Conservation (phyloP, 2,113 vertebrate genomes). For the Leuciscus idus region DNA sequence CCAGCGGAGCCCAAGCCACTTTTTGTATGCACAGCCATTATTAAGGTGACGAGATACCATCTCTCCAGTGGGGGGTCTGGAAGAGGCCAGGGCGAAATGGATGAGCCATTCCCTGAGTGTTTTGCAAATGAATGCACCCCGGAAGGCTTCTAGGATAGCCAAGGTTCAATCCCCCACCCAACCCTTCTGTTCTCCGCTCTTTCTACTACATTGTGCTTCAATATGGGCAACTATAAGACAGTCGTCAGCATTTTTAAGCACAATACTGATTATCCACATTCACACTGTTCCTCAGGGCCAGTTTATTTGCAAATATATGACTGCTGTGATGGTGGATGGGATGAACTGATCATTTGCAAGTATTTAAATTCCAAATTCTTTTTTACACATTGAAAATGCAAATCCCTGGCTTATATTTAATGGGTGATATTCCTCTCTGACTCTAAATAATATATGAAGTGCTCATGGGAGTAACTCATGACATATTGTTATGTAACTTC, state of each 20-base stretch:
- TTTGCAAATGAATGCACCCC: conserved; percentile 75
- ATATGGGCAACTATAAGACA: conserved; percentile 12
- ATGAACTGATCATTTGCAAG: conserved; percentile 4
- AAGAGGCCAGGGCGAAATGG: conserved; percentile 64
- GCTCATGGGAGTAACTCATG: background rate
- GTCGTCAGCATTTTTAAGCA: conserved; percentile 49
- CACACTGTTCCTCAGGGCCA: conserved; percentile 29
- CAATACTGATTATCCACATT: conserved; percentile 21
- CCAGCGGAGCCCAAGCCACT: conserved; percentile 54
- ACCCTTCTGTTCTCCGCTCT: conserved; percentile 55
- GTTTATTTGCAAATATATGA: conserved; percentile 12
- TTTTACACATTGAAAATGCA: background rate
- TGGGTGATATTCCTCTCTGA: background rate
- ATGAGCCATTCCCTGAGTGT: conserved; percentile 69
- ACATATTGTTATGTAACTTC: conserved; percentile 24
- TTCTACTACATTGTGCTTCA: conserved; percentile 28
- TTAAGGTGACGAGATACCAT: conserved; percentile 65
- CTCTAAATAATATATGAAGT: conserved; percentile 15
- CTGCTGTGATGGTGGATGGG: background rate
- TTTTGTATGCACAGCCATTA: conserved; percentile 66
- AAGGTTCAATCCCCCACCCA: conserved; percentile 66
- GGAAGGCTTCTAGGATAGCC: conserved; percentile 70
- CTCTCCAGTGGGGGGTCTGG: conserved; percentile 64
- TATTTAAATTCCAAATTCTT: conserved; percentile 11
- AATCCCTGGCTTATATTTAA: background rate